A percentile compares a stretch with the other conserved stretches of the same genome.
These are phyloP conservation scores for Tachysurus vachellii DNA, from an alignment of 2,113 vertebrate genomes.

Conservation along the genomic window DNA sequence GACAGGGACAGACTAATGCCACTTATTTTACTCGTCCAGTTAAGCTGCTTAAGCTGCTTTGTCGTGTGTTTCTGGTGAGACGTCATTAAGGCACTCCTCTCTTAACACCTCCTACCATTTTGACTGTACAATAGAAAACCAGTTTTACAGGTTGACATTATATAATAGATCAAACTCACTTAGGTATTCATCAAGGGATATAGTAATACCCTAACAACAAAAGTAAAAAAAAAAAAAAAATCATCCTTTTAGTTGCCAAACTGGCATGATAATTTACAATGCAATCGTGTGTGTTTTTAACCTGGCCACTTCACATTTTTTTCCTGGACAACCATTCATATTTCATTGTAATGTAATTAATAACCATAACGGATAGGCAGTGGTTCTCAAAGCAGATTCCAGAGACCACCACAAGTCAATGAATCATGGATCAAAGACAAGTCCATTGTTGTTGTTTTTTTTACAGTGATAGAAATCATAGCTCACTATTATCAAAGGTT, in stretches of 20 bases:
- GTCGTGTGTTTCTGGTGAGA: constrained; percentile 38
- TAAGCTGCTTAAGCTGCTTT: constrained; percentile 43
- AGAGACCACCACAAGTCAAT: neutral
- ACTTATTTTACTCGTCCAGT: constrained; percentile 27
- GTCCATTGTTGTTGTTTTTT: neutral
- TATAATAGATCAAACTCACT: neutral
- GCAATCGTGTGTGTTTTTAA: neutral
- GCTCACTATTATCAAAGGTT: neutral
- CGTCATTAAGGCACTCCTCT: constrained; percentile 19
- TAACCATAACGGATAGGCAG: neutral
- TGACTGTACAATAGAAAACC: neutral
- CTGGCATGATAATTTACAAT: neutral
- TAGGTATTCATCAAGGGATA: neutral
- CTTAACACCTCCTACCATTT: neutral
- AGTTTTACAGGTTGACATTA: constrained; percentile 1
- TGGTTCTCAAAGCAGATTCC: neutral
- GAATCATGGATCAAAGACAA: neutral
- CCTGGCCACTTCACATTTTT: neutral
- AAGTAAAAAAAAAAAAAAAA: neutral
- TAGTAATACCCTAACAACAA: neutral
- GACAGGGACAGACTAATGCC: constrained; percentile 39
- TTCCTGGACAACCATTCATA: neutral
- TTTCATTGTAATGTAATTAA: neutral
- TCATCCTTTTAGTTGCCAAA: neutral
- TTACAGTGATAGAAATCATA: neutral